Conservation (phyloP, 2,113 vertebrate genomes). For the Gavia stellata region DNA sequence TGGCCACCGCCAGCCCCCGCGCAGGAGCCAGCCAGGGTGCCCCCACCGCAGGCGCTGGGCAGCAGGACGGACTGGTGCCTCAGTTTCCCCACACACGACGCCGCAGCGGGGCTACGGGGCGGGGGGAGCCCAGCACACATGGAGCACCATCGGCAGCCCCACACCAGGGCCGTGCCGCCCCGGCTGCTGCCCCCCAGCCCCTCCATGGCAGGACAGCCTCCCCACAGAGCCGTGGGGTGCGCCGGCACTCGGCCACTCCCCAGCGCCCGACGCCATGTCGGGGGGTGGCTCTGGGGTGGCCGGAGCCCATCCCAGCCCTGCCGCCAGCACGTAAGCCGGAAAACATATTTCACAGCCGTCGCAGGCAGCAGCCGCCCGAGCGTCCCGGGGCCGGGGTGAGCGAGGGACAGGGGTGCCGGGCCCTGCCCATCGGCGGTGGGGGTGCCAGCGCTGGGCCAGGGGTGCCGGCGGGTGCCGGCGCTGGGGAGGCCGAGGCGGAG, state of each 20-base stretch:
- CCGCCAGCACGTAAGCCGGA: not conserved
- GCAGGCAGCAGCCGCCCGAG: not conserved
- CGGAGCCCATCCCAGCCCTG: not conserved
- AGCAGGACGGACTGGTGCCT: not conserved
- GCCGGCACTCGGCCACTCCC: not conserved
- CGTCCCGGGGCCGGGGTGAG: not conserved
- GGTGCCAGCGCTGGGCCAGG: not conserved
- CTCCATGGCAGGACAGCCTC: not conserved
- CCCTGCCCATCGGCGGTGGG: rapidly evolving
- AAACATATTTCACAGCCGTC: not conserved
- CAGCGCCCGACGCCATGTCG: not conserved
- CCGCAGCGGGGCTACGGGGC: rapidly evolving
- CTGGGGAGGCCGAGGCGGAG: not conserved
- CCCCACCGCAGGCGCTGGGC: rapidly evolving
- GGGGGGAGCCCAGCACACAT: rapidly evolving
- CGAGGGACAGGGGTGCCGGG: not conserved
- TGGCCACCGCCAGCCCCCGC: rapidly evolving
- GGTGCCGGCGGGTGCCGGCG: not conserved
- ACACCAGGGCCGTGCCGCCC: rapidly evolving
- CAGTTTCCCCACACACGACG: not conserved
- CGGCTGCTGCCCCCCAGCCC: not conserved
- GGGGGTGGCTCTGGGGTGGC: constrained; percentile 40
- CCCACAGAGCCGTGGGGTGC: not conserved
- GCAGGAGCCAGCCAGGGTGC: not conserved
- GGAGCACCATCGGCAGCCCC: not conserved